Evolutionary conservation across 2,113 vertebrate genomes (phyloP), one percentile per base, ranked within the genome.

Genomic region (Proteles cristata): DNA sequence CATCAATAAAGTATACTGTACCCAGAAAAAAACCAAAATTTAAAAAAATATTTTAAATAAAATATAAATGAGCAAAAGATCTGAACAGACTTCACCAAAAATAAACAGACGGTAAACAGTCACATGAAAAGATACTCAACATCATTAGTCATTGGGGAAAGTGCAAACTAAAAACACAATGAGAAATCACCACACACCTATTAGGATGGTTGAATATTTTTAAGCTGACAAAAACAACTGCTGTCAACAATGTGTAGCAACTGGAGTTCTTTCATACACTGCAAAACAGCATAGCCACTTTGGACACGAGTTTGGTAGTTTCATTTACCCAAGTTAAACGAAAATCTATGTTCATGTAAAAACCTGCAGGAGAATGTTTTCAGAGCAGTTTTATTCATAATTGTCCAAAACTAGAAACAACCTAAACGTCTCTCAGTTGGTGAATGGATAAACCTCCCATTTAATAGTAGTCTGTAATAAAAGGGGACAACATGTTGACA

Each of bases 331-430:
- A 92, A 43, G 45, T 12, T 16, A 73, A 94, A 94, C n/a, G 31
- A 73, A 96, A 96, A 92, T 48, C n/a, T 58, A 61, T 50, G 21
- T 61, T 88, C n/a, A 93, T 48, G 74, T 8, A 82, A 82, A 94
- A 92, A 73, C 14, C 81, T 85, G 61, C 21, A n/a, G 16, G 21
- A 50, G n/a, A 88, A 68, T 61, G 48, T 68, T 91, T 88, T 69
- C 50, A 88, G 43, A 77, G 69, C 17, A 61, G 58, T 65, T 86
- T 86, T 94, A 69, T 73, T 86, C 31, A 74, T 74, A 82, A 80
- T 71, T 14, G 23, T 80, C 35, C 74, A 12, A 87, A 66, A 58
- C n/a, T 87, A 58, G 66, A 66, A 94, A 89, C 87, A 53, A 66
- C 17, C 39, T 81, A 65, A 86, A 73, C 31, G 50, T 65, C 71